phyloP scores from a whole-genome alignment of 2,888 invertebrate species.

The Tipula confusa region DNA sequence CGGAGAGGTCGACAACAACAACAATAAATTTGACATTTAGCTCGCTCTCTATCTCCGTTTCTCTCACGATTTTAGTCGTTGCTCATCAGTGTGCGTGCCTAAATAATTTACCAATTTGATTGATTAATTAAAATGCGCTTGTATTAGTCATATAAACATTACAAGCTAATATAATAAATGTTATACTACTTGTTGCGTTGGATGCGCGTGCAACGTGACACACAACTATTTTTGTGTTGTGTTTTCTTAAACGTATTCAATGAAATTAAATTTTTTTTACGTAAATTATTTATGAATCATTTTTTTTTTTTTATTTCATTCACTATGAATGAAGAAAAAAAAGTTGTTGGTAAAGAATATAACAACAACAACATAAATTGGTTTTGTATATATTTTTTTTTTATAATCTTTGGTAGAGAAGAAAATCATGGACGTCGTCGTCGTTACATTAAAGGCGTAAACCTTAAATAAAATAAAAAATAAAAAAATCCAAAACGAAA shows the following conservation, averaged over 20 bases:
- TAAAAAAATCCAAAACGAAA: background rate
- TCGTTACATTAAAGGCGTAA: constrained; percentile 12
- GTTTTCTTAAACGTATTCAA: constrained; percentile 6
- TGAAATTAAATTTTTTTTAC: constrained; percentile 20
- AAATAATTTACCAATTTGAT: background rate
- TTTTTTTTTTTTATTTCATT: background rate
- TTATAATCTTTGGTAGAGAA: constrained; percentile 3
- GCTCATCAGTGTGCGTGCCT: background rate
- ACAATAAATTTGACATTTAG: background rate
- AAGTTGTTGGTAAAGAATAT: background rate
- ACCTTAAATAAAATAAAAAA: background rate
- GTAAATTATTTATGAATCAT: constrained; percentile 25
- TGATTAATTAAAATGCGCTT: background rate
- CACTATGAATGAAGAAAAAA: background rate
- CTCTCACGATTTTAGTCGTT: background rate
- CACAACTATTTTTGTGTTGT: background rate
- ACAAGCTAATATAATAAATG: background rate
- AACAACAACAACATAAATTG: background rate
- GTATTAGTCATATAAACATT: background rate
- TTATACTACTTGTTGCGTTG: background rate
- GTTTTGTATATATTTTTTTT: background rate
- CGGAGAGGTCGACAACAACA: background rate
- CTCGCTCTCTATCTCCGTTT: background rate
- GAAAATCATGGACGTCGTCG: constrained; percentile 25
- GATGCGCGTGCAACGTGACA: background rate